A percentile compares a stretch with the other conserved stretches of the same genome.
Evolutionary conservation across 1,140 invertebrate genomes (phyloP).

Genomic region (Stenopsyche tienmushanensis): DNA sequence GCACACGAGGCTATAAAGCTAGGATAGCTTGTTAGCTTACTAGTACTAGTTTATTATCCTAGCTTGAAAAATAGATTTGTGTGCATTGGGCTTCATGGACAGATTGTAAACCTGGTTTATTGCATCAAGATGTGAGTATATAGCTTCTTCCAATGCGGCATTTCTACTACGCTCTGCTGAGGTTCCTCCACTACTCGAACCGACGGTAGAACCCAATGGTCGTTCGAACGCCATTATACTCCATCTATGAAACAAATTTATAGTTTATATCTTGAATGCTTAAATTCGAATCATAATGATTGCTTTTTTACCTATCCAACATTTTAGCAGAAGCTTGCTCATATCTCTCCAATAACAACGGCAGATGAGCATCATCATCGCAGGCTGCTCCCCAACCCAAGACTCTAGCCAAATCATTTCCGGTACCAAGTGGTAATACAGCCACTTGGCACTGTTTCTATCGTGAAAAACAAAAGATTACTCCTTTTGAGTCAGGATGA

Average conservation of each 20-base stretch:
- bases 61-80: too few relatives aligned
- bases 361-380: slow-evolving; percentile 91
- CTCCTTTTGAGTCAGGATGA: too few relatives aligned
- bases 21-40: too few relatives aligned
- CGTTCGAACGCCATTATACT: slow-evolving; percentile 90
- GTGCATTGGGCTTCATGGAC: too few relatives aligned
- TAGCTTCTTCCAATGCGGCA: slow-evolving; percentile 38
- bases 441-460: slow-evolving; percentile 90
- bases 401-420: slow-evolving; percentile 92
- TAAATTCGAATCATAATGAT: background rate
- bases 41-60: too few relatives aligned
- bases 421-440: slow-evolving; percentile 91
- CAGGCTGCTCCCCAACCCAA: slow-evolving; percentile 95
- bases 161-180: slow-evolving; percentile 38
- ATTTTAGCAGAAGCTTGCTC: slow-evolving; percentile 95
- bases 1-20: too few relatives aligned
- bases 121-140: slow-evolving; percentile 34
- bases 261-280: background rate
- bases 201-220: slow-evolving; percentile 61
- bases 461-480: background rate
- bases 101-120: slow-evolving; percentile 35
- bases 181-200: slow-evolving; percentile 27
- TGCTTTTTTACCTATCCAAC: slow-evolving; percentile 73
- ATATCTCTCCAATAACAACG: slow-evolving; percentile 88
- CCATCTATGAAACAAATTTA: slow-evolving; percentile 62